A percentile compares a stretch with the other conserved stretches of the same genome.
phyloP scores from a whole-genome alignment of 2,113 vertebrate species.

The Pterocles burchelli region DNA sequence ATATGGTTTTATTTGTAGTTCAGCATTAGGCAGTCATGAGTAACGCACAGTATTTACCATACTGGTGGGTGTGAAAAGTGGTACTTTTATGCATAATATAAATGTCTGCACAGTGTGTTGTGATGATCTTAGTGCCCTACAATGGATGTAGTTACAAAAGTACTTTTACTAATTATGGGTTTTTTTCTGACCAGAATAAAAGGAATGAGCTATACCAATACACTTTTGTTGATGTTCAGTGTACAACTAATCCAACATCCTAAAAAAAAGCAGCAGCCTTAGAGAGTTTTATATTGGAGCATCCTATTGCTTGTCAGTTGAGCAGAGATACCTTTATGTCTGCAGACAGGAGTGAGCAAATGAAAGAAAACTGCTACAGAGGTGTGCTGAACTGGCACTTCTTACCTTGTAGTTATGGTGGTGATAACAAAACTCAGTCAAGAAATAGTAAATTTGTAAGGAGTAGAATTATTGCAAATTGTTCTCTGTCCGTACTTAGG shows the following conservation, averaged over 20 bases:
- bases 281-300: background rate
- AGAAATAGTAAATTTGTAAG: background rate
- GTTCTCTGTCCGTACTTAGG: background rate
- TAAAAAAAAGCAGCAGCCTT: background rate
- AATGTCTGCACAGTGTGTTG: background rate
- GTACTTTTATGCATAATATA: background rate
- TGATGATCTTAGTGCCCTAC: background rate
- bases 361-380: background rate
- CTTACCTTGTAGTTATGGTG: background rate
- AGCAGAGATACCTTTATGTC: background rate
- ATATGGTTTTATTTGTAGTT: constrained; percentile 42
- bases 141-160: background rate
- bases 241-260: background rate
- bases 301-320: background rate
- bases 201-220: background rate
- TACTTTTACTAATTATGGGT: rapidly evolving
- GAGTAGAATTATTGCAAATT: background rate
- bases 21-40: constrained; percentile 8
- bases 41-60: background rate
- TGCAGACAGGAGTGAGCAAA: background rate
- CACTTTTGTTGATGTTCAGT: background rate
- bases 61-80: background rate
- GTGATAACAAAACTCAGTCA: background rate
- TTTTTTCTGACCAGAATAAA: background rate
- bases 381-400: background rate